phyloP scores from a whole-genome alignment of 2,797 vertebrate genomes.

The Erpetoichthys calabaricus region DNA sequence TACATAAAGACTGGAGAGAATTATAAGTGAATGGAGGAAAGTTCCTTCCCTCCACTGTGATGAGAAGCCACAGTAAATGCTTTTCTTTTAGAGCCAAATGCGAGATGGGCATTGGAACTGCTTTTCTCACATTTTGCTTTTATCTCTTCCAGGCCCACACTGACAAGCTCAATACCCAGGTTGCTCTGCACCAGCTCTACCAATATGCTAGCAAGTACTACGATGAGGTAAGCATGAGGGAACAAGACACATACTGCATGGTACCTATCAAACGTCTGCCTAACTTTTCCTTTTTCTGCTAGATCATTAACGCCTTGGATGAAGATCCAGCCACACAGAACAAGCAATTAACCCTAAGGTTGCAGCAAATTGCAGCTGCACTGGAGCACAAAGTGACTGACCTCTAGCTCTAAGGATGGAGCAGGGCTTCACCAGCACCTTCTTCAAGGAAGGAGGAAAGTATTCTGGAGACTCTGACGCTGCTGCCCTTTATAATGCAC shows the following conservation, averaged over 20 bases:
- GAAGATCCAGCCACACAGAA: constrained; percentile 89
- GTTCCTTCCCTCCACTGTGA: no score
- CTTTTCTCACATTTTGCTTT: not conserved
- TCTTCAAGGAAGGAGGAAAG: no score
- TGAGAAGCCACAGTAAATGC: no score
- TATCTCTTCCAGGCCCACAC: constrained; percentile 66
- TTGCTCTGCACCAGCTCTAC: constrained; percentile 91
- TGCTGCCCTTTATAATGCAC: no score
- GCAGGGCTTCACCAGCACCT: not conserved
- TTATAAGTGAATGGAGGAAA: no score
- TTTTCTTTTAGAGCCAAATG: no score
- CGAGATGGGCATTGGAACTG: no score
- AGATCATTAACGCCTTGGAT: constrained; percentile 91
- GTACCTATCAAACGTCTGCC: constrained; percentile 10
- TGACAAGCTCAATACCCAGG: constrained; percentile 82
- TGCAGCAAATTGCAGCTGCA: constrained; percentile 88
- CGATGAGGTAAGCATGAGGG: constrained; percentile 63
- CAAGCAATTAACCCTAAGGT: constrained; percentile 92
- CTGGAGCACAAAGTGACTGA: constrained; percentile 97
- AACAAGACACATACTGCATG: not conserved
- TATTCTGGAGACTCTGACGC: no score
- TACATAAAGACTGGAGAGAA: no score
- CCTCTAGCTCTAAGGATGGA: constrained; percentile 57
- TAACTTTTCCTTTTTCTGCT: constrained; percentile 16
- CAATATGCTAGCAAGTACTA: constrained; percentile 97